Base-by-base conservation (phyloP, 2,797 vertebrate species). In the Aldrovandia affinis region DNA sequence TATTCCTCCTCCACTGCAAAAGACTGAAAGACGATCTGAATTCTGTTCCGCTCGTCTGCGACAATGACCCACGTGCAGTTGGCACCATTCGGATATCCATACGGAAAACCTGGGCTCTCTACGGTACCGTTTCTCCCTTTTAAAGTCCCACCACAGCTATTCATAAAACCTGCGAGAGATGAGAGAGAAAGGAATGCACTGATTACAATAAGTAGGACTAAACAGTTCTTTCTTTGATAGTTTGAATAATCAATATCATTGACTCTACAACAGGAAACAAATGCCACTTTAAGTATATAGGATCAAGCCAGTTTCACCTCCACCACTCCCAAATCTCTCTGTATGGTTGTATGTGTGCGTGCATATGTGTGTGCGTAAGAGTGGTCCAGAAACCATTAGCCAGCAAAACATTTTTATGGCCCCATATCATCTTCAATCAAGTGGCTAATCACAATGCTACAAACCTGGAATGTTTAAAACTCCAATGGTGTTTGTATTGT, bases 11-110 rank as follows among this genome's bases (percentile, higher is more conserved):
- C 98, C 89, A 99, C 96, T 89, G 98, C 98, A 88, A 99, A 99
- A 81, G 98, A 99, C 88, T 99, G 96, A 96, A 99, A 99, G 92
- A 98, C 95, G 86, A 99, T 97, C 92, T 99, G 98, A 96, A 99
- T 99, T 92, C 98, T 96, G 89, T 97, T 99, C 89, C 96, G 95
- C 93, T 99, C 98, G 94, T 99, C 98, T 87, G 97, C 98, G 87
- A 99, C 96, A 90, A 99, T 98, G 91, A 99, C 97, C 98, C 98
- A 99, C 1, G 98, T 99, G 94, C 98, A 99, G 92, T 99, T 99
- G 78, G 98, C 98, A 90, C 98, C 98, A 84, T 99, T 99, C 92
- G 98, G 98, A 95, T 99, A 99, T 93, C 98, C 98, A 73, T 99
- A 99, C 55, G 98, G 98, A 92, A 99, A 99, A 86, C 98, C 98